Base-by-base conservation (phyloP, 1,140 invertebrate genomes). In the Macrocentrus cingulum region DNA sequence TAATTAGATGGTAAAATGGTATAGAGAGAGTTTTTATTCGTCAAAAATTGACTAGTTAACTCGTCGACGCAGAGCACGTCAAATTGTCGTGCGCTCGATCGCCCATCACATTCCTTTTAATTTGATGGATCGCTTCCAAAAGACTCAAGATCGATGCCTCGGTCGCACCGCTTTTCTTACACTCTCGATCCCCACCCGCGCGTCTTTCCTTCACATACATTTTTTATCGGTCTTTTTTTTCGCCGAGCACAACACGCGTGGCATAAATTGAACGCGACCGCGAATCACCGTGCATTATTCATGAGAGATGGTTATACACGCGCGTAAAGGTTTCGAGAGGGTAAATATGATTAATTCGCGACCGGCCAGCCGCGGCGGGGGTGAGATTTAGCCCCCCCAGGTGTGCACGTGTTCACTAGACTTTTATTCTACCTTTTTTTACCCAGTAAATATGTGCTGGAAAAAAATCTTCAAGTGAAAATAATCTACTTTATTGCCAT, bases 191-290 rank as follows among this genome's bases (percentile, higher is more conserved):
- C n/a, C n/a, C n/a, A 51, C 22, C 32, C 23, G 48, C 23, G 23
- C 46, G 37, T 50, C 36, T 34, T 36, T 45, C n/a, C 20, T 39
- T 46, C 25, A 25, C 45, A 39, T 49, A 25, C 8, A 4, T 15
- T 49, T 23, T 18, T 20, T 34, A 8, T 34, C 20, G 6, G 18
- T 9, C 49, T 46, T 60, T 32, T 46, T 60, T 62, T 59, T 39
- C 61, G 50, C 37, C 18, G 5, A 34, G 11, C 29, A 41, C 44
- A 25, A n/a, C n/a, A 23, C 44, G 39, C 45, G 44, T 20, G 44
- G 63, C 58, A 68, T 70, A 70, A 68, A 68, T 70, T 63, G 63
- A 62, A 60, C 63, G n/a, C n/a, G 59, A 61, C 53, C 61, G 65
- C 59, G 60, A 62, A 65, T 67, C 59, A 62, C 54, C 37, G 60